phyloP scores from a whole-genome alignment of 2,888 invertebrate species.

The Buathra laborator region DNA sequence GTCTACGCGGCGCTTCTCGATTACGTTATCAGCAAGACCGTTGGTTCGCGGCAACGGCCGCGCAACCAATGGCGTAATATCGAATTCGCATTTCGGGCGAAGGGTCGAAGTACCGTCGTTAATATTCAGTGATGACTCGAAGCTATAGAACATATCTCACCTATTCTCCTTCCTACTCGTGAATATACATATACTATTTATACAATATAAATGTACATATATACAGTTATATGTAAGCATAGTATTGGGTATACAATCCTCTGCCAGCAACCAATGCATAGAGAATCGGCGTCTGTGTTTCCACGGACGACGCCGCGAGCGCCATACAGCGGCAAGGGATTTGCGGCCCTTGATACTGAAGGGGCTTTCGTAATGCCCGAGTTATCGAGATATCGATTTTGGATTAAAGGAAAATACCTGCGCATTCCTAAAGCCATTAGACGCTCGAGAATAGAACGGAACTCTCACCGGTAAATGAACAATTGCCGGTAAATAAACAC shows the following conservation, averaged over 20 bases:
- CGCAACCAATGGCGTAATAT: conserved; percentile 63
- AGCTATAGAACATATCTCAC: conserved; percentile 31
- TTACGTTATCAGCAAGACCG: conserved; percentile 66
- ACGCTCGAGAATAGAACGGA: neutral
- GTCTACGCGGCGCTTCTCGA: neutral
- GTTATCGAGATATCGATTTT: conserved; percentile 55
- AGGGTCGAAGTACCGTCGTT: conserved; percentile 65
- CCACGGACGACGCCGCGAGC: neutral
- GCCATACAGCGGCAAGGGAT: neutral
- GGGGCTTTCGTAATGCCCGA: conserved; percentile 24
- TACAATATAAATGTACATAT: neutral
- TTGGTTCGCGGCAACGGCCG: conserved; percentile 55
- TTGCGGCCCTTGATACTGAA: conserved; percentile 1
- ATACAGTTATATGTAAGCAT: neutral
- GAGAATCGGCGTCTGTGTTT: conserved; percentile 13
- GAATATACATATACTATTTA: neutral
- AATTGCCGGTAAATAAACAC: neutral
- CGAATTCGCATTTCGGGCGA: conserved; percentile 67
- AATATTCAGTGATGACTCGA: conserved; percentile 69
- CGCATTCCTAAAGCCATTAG: conserved; percentile 27
- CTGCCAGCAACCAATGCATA: conserved; percentile 21
- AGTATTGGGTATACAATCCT: neutral
- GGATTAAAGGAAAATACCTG: conserved; percentile 48
- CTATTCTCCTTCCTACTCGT: neutral
- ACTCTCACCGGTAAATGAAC: neutral